Percentiles rank a stretch among this genome's conserved stretches.
These are phyloP conservation scores for Protobothrops mucrosquamatus DNA, from an alignment of 2,113 vertebrate species.

Conservation along the genomic window DNA sequence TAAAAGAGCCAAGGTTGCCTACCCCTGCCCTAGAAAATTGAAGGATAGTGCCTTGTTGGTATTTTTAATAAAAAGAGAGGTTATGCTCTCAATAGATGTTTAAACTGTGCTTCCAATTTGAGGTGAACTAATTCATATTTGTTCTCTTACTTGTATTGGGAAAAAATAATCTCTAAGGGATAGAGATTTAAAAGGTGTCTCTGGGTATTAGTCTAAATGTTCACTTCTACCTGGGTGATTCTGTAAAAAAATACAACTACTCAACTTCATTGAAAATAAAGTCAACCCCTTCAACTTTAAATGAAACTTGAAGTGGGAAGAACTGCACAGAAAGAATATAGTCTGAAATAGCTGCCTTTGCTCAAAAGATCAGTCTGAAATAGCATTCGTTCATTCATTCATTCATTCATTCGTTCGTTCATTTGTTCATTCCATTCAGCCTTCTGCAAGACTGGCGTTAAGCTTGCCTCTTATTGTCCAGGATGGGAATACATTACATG, in stretches of 20 bases:
- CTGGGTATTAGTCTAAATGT: no score
- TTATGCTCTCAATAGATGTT: not conserved
- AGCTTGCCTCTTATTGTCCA: not conserved
- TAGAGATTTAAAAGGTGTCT: not conserved
- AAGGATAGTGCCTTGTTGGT: not conserved
- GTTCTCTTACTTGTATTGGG: no score
- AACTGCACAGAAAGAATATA: not conserved
- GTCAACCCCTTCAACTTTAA: not conserved
- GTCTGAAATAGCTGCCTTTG: not conserved
- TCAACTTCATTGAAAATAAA: not conserved
- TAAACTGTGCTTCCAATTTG: not conserved
- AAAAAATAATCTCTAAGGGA: not conserved
- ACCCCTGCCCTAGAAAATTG: not conserved
- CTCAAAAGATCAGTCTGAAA: not conserved
- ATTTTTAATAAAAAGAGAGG: not conserved
- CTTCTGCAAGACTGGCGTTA: not conserved
- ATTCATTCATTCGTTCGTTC: no score
- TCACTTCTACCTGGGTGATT: no score
- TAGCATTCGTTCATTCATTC: not conserved
- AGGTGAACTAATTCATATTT: not conserved
- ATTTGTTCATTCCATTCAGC: not conserved
- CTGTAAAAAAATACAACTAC: no score
- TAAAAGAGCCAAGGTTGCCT: no score
- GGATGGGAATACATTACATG: not conserved
- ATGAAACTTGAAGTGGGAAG: not conserved